phyloP scores from a whole-genome alignment of 2,888 invertebrate genomes.

The Petrolisthes cinctipes region DNA sequence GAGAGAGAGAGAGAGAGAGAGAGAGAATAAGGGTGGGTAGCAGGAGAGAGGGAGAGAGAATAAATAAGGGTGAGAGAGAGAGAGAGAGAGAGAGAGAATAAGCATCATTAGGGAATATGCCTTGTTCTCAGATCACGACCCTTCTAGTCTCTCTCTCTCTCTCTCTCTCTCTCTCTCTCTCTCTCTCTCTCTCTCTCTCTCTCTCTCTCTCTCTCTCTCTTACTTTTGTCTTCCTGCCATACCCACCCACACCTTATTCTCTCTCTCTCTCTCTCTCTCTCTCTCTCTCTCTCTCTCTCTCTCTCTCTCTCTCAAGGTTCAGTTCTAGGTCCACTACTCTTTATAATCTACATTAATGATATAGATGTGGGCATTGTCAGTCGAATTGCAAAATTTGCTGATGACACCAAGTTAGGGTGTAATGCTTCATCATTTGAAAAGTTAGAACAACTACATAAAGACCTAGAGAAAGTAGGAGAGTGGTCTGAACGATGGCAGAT shows the following conservation, averaged over 20 bases:
- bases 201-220: background rate
- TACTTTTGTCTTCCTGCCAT: background rate
- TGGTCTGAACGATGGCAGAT: too few species aligned
- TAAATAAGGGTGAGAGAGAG: background rate
- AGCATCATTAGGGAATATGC: background rate
- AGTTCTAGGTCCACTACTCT: too few species aligned
- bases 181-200: background rate
- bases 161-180: slow-evolving; percentile 1
- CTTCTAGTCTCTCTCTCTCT: slow-evolving; percentile 12
- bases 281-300: background rate
- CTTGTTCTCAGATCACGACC: background rate
- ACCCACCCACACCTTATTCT: background rate
- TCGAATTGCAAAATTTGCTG: too few species aligned
- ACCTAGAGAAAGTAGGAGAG: too few species aligned
- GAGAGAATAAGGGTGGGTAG: background rate
- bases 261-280: slow-evolving; percentile 3
- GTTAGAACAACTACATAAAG: too few species aligned
- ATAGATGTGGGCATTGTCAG: too few species aligned
- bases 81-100: background rate
- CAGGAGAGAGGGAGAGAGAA: background rate
- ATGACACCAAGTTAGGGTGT: too few species aligned
- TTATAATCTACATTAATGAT: too few species aligned
- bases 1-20: background rate
- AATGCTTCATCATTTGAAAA: too few species aligned
- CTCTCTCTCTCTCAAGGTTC: too few species aligned